Percentiles rank a stretch among this genome's conserved stretches.
Evolutionary conservation across 1,140 invertebrate species (phyloP).

Genomic region (Acyrthosiphon pisum): DNA sequence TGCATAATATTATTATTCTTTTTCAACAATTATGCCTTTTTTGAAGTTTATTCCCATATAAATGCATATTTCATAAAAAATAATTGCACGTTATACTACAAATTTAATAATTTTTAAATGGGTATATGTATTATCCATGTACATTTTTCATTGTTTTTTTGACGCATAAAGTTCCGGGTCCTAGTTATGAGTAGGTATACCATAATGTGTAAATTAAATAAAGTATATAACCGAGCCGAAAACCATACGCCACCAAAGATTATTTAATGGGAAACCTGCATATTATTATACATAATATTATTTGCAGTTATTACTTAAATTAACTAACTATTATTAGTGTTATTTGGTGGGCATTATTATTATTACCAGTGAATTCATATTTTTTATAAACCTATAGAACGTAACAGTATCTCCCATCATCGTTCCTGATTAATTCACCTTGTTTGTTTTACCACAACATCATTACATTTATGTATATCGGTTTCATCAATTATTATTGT

Average conservation of each 20-base stretch:
- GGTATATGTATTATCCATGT: no score
- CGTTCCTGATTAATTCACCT: not conserved
- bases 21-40: not conserved
- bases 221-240: no score
- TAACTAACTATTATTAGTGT: no score
- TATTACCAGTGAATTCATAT: no score
- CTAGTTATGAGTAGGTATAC: not conserved
- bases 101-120: no score
- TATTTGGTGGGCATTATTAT: no score
- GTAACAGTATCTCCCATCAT: not conserved
- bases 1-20: not conserved
- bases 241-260: no score
- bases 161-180: not conserved
- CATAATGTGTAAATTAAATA: not conserved
- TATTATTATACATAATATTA: no score
- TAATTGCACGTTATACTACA: no score
- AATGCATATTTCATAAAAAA: not conserved
- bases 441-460: not conserved
- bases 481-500: not conserved
- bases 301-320: no score
- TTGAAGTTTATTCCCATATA: not conserved
- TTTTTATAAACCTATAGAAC: not conserved
- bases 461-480: not conserved
- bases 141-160: not conserved
- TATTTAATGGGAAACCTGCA: not conserved